Evolutionary conservation across 2,797 vertebrate genomes (phyloP).

Genomic region (Spizella passerina): DNA sequence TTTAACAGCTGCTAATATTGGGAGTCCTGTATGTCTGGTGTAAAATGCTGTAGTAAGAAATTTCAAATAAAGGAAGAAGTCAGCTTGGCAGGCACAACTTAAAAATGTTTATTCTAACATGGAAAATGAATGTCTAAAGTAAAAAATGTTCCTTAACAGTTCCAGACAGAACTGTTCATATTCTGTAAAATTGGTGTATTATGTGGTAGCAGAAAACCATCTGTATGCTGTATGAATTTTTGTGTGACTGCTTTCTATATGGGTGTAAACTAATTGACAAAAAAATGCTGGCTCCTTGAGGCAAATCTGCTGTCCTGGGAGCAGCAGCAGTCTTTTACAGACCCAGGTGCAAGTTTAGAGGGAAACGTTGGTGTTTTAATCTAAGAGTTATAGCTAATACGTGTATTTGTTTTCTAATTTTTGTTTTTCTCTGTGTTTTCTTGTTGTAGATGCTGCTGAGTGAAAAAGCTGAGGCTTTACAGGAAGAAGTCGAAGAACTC

Average conservation of each 20-base stretch:
- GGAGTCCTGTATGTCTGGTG: background rate
- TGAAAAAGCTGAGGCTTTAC: slow-evolving; percentile 91
- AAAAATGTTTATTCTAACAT: background rate
- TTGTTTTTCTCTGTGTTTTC: background rate
- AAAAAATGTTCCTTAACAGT: background rate
- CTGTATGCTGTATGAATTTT: background rate
- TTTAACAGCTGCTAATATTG: background rate
- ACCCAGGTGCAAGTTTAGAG: background rate
- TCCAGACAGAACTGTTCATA: background rate
- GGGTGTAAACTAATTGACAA: background rate
- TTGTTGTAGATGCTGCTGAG: slow-evolving; percentile 87
- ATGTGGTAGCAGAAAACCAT: background rate
- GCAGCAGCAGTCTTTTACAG: background rate
- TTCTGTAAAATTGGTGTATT: background rate
- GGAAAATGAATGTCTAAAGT: background rate
- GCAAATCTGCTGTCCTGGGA: background rate
- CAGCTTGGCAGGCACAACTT: background rate
- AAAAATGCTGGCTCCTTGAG: background rate
- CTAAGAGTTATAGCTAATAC: background rate
- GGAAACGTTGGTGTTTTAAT: background rate
- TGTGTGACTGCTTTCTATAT: background rate
- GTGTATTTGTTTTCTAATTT: background rate
- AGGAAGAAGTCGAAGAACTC: slow-evolving; percentile 90
- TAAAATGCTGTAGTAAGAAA: background rate
- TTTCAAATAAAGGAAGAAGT: background rate